Evolutionary conservation across 2,888 invertebrate genomes (phyloP).

Genomic region (Harpagoxenus sublaevis): DNA sequence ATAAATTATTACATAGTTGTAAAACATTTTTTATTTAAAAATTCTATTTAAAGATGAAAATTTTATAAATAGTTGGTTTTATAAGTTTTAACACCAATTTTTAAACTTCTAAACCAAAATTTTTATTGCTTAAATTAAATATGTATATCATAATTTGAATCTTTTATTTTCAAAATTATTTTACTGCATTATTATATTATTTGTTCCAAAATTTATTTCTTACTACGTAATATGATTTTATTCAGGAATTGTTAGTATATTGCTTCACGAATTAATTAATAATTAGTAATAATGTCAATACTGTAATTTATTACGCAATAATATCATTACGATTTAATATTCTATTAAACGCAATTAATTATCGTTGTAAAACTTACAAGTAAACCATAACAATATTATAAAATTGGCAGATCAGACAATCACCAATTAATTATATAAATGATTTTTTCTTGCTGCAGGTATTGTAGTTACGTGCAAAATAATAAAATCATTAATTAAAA

Average conservation of each 20-base stretch:
- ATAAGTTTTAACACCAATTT: background rate
- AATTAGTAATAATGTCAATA: constrained; percentile 32
- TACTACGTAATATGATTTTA: constrained; percentile 11
- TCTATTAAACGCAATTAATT: constrained; percentile 24
- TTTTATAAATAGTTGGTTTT: background rate
- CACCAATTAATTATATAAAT: constrained; percentile 8
- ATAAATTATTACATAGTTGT: background rate
- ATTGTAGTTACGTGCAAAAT: background rate
- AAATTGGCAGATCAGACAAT: background rate
- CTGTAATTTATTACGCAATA: constrained; percentile 16
- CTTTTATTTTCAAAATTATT: background rate
- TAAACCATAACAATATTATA: background rate
- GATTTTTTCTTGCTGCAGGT: background rate
- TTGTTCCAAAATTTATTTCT: background rate
- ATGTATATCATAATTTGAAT: background rate
- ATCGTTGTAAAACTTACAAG: background rate
- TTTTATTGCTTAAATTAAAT: background rate
- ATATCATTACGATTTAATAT: constrained; percentile 20
- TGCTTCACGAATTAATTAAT: constrained; percentile 31
- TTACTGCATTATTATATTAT: background rate
- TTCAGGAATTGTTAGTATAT: constrained; percentile 1
- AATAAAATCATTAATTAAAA: constrained; percentile 34
- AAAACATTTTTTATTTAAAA: background rate
- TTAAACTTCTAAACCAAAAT: background rate
- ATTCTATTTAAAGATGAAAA: background rate